Evolutionary conservation across 2,888 invertebrate species (phyloP).

Genomic region (Acanthosepion lycidas): DNA sequence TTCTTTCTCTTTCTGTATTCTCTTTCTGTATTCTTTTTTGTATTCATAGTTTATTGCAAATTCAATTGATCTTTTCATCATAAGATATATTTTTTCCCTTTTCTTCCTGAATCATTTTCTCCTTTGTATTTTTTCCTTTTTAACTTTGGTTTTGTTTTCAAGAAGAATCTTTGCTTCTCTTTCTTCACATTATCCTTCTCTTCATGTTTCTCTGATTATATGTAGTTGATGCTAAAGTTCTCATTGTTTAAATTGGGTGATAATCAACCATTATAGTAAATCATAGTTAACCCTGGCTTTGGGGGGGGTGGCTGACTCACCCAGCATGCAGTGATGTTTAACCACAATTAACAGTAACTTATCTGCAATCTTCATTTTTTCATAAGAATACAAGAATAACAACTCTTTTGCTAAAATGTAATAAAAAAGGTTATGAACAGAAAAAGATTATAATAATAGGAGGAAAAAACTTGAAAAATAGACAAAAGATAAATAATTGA

Average conservation of each 20-base stretch:
- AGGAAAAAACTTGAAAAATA: neutral
- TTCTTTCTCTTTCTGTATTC: neutral
- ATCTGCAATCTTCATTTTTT: neutral
- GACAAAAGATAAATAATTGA: neutral
- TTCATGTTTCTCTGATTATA: conserved; percentile 9
- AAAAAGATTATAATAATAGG: neutral
- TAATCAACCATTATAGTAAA: neutral
- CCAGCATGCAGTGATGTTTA: neutral
- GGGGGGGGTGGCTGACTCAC: neutral
- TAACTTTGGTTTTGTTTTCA: neutral
- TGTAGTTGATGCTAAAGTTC: neutral
- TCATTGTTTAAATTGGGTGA: neutral
- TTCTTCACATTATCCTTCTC: neutral
- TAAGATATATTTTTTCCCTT: neutral
- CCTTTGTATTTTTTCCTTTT: neutral
- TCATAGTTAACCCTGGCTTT: neutral
- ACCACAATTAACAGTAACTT: neutral
- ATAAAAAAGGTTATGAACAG: neutral
- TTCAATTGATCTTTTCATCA: neutral
- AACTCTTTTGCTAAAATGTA: neutral
- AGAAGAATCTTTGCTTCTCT: neutral
- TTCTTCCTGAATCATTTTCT: neutral
- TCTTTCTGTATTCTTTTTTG: neutral
- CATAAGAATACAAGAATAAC: neutral
- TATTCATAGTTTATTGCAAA: neutral